A percentile compares a stretch with the other conserved stretches of the same genome.
Conservation (phyloP, 2,797 vertebrate species). For the Florisuga fusca region DNA sequence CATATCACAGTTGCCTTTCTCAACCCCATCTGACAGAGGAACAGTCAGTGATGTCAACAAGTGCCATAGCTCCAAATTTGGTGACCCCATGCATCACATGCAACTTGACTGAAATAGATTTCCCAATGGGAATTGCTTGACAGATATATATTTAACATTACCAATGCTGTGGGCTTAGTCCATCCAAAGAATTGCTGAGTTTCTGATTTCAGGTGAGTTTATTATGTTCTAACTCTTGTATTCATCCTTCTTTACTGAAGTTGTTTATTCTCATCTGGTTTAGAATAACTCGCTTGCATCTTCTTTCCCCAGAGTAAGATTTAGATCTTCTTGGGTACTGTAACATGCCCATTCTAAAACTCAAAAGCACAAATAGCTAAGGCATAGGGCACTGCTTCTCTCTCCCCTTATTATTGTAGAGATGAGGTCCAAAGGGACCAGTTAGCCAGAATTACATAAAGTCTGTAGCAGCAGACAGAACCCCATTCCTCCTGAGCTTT, state of each 20-base stretch:
- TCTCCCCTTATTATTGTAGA: background rate
- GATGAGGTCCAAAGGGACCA: background rate
- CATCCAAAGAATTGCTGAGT: background rate
- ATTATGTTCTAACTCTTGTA: background rate
- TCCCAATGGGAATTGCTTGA: background rate
- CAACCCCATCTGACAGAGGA: background rate
- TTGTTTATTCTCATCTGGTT: background rate
- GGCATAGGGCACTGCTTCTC: background rate
- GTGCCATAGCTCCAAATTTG: background rate
- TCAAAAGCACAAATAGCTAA: background rate
- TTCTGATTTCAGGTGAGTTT: background rate
- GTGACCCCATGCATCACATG: background rate
- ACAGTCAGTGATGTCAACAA: background rate
- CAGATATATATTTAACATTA: background rate
- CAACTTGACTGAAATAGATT: background rate
- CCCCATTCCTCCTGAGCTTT: background rate
- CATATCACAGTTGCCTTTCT: background rate
- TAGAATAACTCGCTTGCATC: background rate
- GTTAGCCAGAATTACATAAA: background rate
- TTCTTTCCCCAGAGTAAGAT: background rate
- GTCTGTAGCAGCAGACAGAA: background rate
- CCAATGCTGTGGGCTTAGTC: background rate
- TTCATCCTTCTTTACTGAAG: background rate
- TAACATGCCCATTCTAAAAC: background rate
- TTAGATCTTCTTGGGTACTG: background rate